Conservation (phyloP, 2,113 vertebrate genomes). For the Pachyramphus minor region DNA sequence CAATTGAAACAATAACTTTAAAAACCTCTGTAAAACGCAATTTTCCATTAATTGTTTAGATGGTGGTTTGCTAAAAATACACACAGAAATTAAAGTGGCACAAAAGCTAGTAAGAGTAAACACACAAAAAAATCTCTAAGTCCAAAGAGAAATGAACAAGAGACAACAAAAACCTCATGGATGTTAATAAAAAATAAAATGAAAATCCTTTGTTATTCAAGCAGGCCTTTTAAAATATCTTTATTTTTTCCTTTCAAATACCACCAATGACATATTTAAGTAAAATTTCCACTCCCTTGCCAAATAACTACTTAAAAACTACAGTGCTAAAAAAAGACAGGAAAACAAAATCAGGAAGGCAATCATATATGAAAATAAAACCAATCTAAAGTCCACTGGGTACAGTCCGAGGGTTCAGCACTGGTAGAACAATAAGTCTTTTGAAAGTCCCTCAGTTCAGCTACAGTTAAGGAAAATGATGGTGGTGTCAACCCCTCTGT, state of each 20-base stretch:
- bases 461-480: background rate
- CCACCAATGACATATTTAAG: background rate
- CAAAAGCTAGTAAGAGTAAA: conserved; percentile 7
- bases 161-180: background rate
- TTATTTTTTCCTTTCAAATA: conserved; percentile 7
- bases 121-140: background rate
- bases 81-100: background rate
- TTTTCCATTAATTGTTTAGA: conserved; percentile 20
- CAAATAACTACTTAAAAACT: background rate
- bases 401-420: background rate
- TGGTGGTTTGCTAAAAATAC: background rate
- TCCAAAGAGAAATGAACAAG: background rate
- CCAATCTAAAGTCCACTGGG: background rate
- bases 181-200: background rate
- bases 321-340: background rate
- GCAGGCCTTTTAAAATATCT: background rate
- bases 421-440: background rate
- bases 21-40: conserved; percentile 17
- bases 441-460: background rate
- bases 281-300: background rate
- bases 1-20: conserved; percentile 12
- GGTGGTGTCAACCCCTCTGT: background rate
- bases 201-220: background rate
- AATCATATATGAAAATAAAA: background rate
- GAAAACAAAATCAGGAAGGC: conserved; percentile 1